A percentile compares a stretch with the other conserved stretches of the same genome.
These are phyloP conservation scores for Nephrotoma appendiculata DNA, from an alignment of 2,888 invertebrate species.

Conservation along the genomic window DNA sequence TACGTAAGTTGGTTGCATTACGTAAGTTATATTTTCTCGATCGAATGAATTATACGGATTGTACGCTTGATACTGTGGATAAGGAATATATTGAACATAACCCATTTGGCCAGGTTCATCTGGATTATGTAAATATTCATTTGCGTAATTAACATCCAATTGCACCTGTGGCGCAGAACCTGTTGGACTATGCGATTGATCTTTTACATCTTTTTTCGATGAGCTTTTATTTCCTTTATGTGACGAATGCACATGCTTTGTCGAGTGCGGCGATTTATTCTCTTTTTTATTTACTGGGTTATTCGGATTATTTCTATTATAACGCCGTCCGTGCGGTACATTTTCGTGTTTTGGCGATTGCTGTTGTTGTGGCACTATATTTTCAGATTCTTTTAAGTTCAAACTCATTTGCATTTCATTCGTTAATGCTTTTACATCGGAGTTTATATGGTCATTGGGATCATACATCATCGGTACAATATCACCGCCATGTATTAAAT, in stretches of 20 bases:
- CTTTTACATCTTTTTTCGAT: background rate
- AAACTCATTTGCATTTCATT: background rate
- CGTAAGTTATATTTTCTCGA: background rate
- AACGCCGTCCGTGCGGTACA: background rate
- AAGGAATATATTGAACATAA: background rate
- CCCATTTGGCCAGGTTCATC: background rate
- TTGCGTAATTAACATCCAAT: background rate
- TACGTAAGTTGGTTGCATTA: background rate
- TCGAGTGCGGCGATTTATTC: background rate
- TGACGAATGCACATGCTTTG: background rate
- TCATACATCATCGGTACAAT: background rate
- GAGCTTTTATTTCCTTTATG: background rate
- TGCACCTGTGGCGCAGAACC: background rate
- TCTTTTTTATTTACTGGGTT: background rate
- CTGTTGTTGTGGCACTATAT: background rate
- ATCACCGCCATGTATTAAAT: background rate
- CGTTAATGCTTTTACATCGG: background rate
- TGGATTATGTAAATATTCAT: background rate
- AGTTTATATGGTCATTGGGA: background rate
- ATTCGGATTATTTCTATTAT: background rate
- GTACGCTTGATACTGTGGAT: background rate
- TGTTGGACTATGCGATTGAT: background rate
- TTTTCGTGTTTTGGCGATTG: background rate
- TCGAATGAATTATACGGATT: background rate
- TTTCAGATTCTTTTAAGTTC: background rate